phyloP scores from a whole-genome alignment of 2,797 vertebrate genomes.

The Sebastes paucispinis region DNA sequence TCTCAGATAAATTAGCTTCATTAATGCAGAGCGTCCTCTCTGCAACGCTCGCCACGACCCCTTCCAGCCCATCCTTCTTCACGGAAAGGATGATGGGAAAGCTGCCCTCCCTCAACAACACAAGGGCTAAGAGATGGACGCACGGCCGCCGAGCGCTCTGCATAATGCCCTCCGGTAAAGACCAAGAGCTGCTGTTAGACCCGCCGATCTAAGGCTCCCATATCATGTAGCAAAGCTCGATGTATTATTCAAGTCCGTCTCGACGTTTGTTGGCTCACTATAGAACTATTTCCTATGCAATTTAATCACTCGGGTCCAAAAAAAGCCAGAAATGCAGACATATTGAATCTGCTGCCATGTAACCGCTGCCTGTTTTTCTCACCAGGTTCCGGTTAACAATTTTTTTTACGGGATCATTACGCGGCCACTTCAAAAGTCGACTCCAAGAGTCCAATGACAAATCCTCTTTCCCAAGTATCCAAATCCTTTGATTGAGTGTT shows the following conservation, averaged over 20 bases:
- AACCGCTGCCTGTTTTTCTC: conserved; percentile 32
- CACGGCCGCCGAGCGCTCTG: conserved; percentile 30
- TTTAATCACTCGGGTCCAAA: conserved; percentile 69
- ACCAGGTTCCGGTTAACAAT: conserved; percentile 45
- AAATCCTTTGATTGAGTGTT: conserved; percentile 65
- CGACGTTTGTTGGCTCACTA: conserved; percentile 58
- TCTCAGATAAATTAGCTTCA: conserved; percentile 78
- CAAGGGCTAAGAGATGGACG: conserved; percentile 46
- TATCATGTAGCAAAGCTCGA: conserved; percentile 68
- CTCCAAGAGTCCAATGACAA: conserved; percentile 65
- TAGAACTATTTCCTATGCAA: conserved; percentile 72
- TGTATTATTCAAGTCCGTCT: conserved; percentile 75
- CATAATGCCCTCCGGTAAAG: conserved; percentile 57
- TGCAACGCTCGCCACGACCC: conserved; percentile 52
- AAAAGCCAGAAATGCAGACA: conserved; percentile 65
- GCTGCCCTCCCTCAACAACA: conserved; percentile 61
- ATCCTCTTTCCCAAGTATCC: conserved; percentile 54
- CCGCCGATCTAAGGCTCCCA: conserved; percentile 40
- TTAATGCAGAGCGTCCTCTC: conserved; percentile 69
- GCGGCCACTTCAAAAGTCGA: conserved; percentile 48
- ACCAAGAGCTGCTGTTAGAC: conserved; percentile 44
- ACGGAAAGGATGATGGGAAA: conserved; percentile 72
- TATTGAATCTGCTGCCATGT: conserved; percentile 58
- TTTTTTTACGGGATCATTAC: conserved; percentile 41
- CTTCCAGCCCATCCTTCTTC: conserved; percentile 62